These are phyloP conservation scores for Thamnophis elegans DNA, from an alignment of 2,797 vertebrate genomes.

Conservation along the genomic window DNA sequence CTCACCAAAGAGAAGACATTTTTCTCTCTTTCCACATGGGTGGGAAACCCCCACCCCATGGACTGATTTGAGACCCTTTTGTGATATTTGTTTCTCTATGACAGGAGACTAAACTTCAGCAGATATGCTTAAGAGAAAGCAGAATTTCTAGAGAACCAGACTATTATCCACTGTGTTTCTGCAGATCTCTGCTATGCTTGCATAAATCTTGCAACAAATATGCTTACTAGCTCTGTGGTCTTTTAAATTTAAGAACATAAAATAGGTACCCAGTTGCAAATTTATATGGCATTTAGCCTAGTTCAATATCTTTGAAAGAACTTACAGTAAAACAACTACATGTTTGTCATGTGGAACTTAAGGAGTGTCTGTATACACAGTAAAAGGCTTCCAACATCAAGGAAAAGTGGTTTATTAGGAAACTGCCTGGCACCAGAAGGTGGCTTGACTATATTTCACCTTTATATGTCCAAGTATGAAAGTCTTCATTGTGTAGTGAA, in stretches of 20 bases:
- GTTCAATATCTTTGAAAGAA: neutral
- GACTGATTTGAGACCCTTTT: neutral
- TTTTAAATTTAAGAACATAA: neutral
- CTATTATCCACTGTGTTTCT: neutral
- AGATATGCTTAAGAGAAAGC: neutral
- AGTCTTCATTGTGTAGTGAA: slow-evolving; percentile 42
- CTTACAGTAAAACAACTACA: rapidly evolving
- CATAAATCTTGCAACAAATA: neutral
- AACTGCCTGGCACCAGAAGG: neutral
- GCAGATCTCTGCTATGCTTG: neutral
- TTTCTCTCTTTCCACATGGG: neutral
- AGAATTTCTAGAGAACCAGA: neutral
- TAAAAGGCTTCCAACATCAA: slow-evolving; percentile 1
- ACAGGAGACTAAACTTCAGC: neutral
- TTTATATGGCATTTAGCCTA: slow-evolving; percentile 16
- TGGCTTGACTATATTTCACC: slow-evolving; percentile 36
- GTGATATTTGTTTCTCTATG: neutral
- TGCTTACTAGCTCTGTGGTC: neutral
- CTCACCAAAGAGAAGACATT: neutral
- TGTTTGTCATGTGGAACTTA: neutral
- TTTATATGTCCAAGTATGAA: slow-evolving; percentile 51
- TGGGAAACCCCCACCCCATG: too few relatives aligned
- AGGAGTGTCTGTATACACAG: rapidly evolving
- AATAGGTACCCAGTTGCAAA: neutral
- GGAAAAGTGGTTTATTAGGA: neutral